Evolutionary conservation across 2,113 vertebrate species (phyloP).

Genomic region (Struthidea cinerea): DNA sequence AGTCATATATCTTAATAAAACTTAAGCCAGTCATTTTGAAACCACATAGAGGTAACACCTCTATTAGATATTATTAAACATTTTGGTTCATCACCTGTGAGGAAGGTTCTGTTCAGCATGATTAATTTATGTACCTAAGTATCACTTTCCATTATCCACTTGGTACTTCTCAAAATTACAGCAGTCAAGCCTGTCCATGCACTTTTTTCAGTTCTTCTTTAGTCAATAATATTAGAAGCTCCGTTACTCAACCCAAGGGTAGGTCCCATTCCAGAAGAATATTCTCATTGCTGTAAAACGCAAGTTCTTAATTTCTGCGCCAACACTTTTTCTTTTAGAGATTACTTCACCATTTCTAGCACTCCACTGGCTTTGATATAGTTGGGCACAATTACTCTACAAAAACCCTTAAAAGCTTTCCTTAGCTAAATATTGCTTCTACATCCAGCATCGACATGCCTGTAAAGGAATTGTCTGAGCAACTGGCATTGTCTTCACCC

Average conservation of each 20-base stretch:
- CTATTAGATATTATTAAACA: not conserved
- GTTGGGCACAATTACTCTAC: not conserved
- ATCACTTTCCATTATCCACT: not conserved
- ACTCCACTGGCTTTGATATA: not conserved
- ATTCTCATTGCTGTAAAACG: not conserved
- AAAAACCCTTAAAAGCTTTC: not conserved
- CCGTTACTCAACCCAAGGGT: not conserved
- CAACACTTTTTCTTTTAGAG: not conserved
- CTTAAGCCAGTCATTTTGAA: not conserved
- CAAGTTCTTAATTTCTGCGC: not conserved
- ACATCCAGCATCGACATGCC: not conserved
- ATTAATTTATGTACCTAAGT: not conserved
- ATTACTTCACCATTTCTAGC: not conserved
- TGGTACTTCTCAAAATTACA: not conserved
- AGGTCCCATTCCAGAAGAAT: not conserved
- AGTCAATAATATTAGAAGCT: not conserved
- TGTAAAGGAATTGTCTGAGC: not conserved
- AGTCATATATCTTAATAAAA: not conserved
- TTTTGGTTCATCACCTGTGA: not conserved
- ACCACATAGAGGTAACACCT: fast-evolving
- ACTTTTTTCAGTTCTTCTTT: not conserved
- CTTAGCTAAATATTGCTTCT: not conserved
- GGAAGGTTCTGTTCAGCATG: not conserved
- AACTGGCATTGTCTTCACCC: not conserved
- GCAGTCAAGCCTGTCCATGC: not conserved